Base-by-base conservation (phyloP, 2,888 invertebrate species). In the Noctua comes region DNA sequence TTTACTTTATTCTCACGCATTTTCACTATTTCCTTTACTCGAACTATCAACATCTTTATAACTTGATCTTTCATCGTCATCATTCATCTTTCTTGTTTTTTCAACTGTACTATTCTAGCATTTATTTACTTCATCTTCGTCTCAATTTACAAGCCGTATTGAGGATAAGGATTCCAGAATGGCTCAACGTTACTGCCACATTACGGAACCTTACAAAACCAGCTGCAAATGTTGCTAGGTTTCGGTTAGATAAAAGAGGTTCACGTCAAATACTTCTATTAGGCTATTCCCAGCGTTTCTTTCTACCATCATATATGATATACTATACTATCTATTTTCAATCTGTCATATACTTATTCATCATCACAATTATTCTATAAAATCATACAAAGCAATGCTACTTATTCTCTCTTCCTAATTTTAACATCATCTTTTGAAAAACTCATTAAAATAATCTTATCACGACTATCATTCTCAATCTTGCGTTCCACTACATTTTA, bases 1-100 rank as follows among this genome's bases (percentile, higher is more conserved):
- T 62, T 79, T 64, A 70, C 36, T 68, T 27, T 71, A 59, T 36
- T 70, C 31, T 84, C 70, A 74, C 69, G 75, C 80, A 78, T 77
- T 73, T 71, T 72, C 76, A 78, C 68, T 65, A 13, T 70, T 4
- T 73, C 36, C 40, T 75, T 66, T 40, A 72, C 64, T 73, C 6
- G 43, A 7, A 48, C n/a, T 76, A 54, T 48, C 16, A 54, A 2
- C 2, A 54, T 84, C 21, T 51, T 46, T 46, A 36, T 43, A 82
- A 68, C 27, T 54, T 51, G n/a, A 68, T 51, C 51, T 62, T 13
- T 68, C 57, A 68, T 4, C 77, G n/a, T 5, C n/a, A 59, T 48
- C 65, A 54, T 40, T 43, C 10, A 27, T 64, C 2, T 54, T 31
- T 46, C 40, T 59, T 57, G 2, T 46, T 69, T 18, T 48, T 59